A percentile compares a stretch with the other conserved stretches of the same genome.
Evolutionary conservation across 2,113 vertebrate genomes (phyloP).

Genomic region (Okapia johnstoni): DNA sequence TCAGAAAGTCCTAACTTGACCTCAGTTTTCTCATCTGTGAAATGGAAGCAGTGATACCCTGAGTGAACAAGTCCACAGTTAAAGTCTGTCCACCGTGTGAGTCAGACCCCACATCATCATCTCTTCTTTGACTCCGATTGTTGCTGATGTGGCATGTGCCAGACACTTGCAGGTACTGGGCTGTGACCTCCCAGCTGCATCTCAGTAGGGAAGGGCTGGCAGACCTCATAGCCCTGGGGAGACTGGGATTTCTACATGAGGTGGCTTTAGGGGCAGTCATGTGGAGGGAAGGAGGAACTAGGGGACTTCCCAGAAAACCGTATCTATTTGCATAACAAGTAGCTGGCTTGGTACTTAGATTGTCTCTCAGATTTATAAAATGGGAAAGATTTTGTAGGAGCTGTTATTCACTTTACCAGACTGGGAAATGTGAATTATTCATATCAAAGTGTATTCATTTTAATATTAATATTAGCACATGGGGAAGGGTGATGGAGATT

Average conservation of each 20-base stretch:
- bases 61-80: rapidly evolving
- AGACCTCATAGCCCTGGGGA: neutral
- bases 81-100: neutral
- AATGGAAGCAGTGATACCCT: neutral
- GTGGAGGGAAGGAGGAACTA: neutral
- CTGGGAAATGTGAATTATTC: neutral
- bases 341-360: neutral
- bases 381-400: neutral
- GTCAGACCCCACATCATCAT: neutral
- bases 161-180: neutral
- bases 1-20: neutral
- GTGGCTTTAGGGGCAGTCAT: neutral
- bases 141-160: neutral
- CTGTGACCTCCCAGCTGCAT: neutral
- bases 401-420: neutral
- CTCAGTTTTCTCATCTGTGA: neutral
- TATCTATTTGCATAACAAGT: neutral
- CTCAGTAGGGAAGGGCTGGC: neutral
- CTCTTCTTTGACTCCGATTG: neutral
- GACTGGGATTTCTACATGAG: neutral
- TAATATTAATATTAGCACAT: neutral
- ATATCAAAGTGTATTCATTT: neutral
- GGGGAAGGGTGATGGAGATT: neutral
- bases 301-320: neutral
- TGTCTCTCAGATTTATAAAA: neutral